Evolutionary conservation across 2,888 invertebrate species (phyloP).

Genomic region (Vesta saturnalis): DNA sequence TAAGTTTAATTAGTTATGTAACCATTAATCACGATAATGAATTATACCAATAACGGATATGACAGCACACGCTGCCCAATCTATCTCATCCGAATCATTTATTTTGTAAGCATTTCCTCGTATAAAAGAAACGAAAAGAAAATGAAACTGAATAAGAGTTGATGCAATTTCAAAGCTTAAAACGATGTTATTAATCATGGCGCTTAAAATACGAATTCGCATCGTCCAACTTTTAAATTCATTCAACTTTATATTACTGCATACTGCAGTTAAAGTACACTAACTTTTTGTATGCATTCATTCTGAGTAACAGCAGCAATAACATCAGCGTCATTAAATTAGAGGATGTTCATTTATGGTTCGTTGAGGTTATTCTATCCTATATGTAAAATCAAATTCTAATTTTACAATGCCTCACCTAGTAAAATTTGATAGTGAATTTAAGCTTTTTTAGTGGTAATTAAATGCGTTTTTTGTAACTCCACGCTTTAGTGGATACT

Average conservation of each 20-base stretch:
- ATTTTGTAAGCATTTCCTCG: conserved; percentile 5
- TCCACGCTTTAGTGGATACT: too few species aligned
- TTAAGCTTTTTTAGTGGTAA: not conserved
- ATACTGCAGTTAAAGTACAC: conserved; percentile 19
- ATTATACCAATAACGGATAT: conserved; percentile 25
- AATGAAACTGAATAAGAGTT: conserved; percentile 4
- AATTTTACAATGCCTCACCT: not conserved
- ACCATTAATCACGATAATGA: conserved; percentile 32
- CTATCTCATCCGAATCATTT: conserved; percentile 6
- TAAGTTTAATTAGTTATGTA: conserved; percentile 27
- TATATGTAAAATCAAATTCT: conserved; percentile 24
- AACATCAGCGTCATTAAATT: conserved; percentile 18
- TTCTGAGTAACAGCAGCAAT: conserved; percentile 16
- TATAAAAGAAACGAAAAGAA: conserved; percentile 2
- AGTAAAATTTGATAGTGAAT: not conserved
- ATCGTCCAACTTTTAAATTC: conserved; percentile 32
- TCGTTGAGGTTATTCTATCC: conserved; percentile 12
- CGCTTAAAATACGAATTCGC: conserved; percentile 34
- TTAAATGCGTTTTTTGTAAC: too few species aligned
- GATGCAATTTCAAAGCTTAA: conserved; percentile 24
- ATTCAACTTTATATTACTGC: conserved; percentile 33
- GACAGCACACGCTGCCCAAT: conserved; percentile 7
- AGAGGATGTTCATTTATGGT: conserved; percentile 25
- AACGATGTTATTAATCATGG: conserved; percentile 37
- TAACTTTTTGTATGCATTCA: conserved; percentile 32